Evolutionary conservation across 1,140 invertebrate species (phyloP).

Genomic region (Phenacoccus solenopsis): DNA sequence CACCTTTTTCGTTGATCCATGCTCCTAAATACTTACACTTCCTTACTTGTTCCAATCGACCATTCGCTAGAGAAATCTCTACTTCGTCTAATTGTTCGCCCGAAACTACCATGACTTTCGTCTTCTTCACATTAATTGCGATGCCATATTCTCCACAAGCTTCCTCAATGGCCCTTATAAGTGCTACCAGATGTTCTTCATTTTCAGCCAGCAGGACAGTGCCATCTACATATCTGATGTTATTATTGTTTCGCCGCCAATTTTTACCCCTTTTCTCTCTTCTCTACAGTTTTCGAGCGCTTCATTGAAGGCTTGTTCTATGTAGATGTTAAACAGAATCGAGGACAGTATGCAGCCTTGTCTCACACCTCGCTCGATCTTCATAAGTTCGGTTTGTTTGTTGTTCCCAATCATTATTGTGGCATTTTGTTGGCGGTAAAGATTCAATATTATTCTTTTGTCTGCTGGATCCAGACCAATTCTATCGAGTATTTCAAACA

Average conservation of each 20-base stretch:
- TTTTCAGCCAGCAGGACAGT: constrained; percentile 19
- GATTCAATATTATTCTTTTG: neutral
- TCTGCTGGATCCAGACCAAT: neutral
- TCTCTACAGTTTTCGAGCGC: neutral
- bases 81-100: neutral
- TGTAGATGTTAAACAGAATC: constrained; percentile 31
- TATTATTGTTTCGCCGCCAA: constrained; percentile 20
- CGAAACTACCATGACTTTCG: constrained; percentile 16
- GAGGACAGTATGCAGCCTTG: constrained; percentile 22
- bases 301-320: constrained; percentile 17
- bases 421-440: constrained; percentile 6
- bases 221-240: constrained; percentile 21
- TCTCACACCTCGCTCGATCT: constrained; percentile 7
- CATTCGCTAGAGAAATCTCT: neutral
- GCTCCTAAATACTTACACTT: constrained; percentile 17
- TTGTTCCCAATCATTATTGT: neutral
- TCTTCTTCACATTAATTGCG: constrained; percentile 20
- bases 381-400: neutral
- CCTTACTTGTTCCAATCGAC: constrained; percentile 11
- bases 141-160: constrained; percentile 18
- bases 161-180: constrained; percentile 17
- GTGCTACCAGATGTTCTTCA: constrained; percentile 17
- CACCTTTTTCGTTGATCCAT: constrained; percentile 19
- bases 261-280: neutral
- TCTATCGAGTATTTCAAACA: neutral